Evolutionary conservation across 2,888 invertebrate species (phyloP), one percentile per base, ranked within the genome.

Genomic region (Steinernema carpocapsae): DNA sequence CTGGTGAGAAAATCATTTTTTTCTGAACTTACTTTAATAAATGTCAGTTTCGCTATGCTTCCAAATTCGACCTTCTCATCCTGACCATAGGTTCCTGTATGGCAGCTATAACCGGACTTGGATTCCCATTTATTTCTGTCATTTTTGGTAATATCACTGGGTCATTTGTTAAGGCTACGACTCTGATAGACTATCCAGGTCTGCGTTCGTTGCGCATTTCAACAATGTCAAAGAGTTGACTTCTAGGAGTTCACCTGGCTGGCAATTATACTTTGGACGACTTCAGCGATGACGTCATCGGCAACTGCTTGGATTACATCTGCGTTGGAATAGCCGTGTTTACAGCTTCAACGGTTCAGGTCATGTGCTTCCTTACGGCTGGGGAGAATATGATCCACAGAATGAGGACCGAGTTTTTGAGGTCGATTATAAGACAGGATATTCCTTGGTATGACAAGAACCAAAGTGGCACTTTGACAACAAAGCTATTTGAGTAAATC

Each of bases 401-500:
- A n/a, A 88, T 90, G 17, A 84, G 90, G 22, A 84, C 86, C 45
- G 77, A 78, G 46, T 90, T 90, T 74, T 87, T 90, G 70, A 79
- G 83, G 43, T 79, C 86, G 17, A 82, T 88, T 14, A 77, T 89
- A 12, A 79, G 85, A 1, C 88, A 88, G 79, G 88, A 89, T 77
- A 88, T 88, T 64, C 82, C 84, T 6, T 88, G 88, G 88, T 88
- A 86, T 80, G 88, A 88, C 77, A 85, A 83, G 17, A 88, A 88
- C 77, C 87, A 88, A 76, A 87, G 87, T 37, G 89, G 89, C 26
- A 89, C 89, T 79, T 84, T 90, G 46, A 88, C 88, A 2, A 87
- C 87, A 3, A 88, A 89, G 79, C 82, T 90, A 12, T 88, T 89
- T 1, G 89, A 89, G 89, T 89, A 86, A 81, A 86, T 71, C 7